Evolutionary conservation across 2,113 vertebrate genomes (phyloP), one percentile per base, ranked within the genome.

Genomic region (Aythya baeri): DNA sequence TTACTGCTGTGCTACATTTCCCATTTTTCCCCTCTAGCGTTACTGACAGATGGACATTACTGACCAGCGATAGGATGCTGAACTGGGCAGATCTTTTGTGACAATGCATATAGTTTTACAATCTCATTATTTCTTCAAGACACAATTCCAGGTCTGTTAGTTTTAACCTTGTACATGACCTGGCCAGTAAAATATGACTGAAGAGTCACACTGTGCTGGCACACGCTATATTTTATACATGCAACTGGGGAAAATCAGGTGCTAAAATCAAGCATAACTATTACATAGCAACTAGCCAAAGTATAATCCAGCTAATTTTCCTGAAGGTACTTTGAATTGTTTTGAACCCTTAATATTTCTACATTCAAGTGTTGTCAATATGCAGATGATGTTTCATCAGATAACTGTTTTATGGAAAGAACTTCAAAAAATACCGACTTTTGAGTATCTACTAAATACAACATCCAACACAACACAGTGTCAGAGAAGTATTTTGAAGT

Each of bases 101-200:
- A 52, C 52, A 67, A n/a, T 25, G 73, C 1, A 0, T 0, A 50
- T 5, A 66, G 61, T 43, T 36, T 83, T 63, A 80, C 7, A 26
- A 25, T 67, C 61, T 85, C 38, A 68, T 59, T 61, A 75, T 57
- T 94, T 93, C 77, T 85, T 41, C 50, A 7, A 92, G 36, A 74
- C 38, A 70, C n/a, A 72, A 36, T 34, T 72, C 57, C 62, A 88
- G 26, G 46, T 82, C 70, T 84, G 34, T 13, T 88, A 55, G 46
- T 38, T 96, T 93, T 77, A 90, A 88, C 72, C 71, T 52, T 75
- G 3, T 12, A 67, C 80, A 70, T 81, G 83, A 70, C n/a, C 68
- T 49, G 9, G 1, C 23, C 70, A 38, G 38, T 57, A 38, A 62
- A 93, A 59, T 43, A 55, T 67, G 59, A 74, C 17, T 46, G 50